These are phyloP conservation scores for Sebastes steindachneri DNA, from an alignment of 2,797 vertebrate genomes.

Conservation along the genomic window DNA sequence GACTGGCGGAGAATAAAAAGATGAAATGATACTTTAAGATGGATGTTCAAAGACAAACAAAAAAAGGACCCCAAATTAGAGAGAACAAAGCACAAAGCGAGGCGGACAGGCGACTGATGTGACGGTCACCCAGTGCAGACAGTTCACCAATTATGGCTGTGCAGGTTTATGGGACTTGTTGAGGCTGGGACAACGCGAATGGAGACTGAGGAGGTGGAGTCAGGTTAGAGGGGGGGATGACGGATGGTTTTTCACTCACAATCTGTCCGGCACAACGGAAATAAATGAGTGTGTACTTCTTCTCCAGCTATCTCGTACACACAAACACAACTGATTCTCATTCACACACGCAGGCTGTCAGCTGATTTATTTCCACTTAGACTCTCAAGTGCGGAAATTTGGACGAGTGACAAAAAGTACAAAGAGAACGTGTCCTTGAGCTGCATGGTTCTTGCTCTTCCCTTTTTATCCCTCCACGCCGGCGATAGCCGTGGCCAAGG, in stretches of 20 bases:
- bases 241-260: constrained; percentile 51
- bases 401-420: constrained; percentile 69
- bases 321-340: constrained; percentile 39
- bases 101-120: constrained; percentile 10
- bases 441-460: background rate
- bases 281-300: constrained; percentile 44
- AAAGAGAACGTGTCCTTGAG: constrained; percentile 68
- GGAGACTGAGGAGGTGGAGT: constrained; percentile 31
- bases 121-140: constrained; percentile 13
- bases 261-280: constrained; percentile 53
- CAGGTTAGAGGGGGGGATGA: constrained; percentile 20
- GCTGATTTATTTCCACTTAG: constrained; percentile 73
- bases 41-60: constrained; percentile 28
- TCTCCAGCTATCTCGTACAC: constrained; percentile 30
- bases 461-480: background rate
- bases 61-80: constrained; percentile 21
- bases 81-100: background rate
- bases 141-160: constrained; percentile 23
- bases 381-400: constrained; percentile 64
- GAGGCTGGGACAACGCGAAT: constrained; percentile 12
- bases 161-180: background rate
- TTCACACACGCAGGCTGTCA: constrained; percentile 32
- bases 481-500: background rate
- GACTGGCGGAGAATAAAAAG: constrained; percentile 18
- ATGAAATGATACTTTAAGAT: constrained; percentile 29